Conservation (phyloP, 2,888 invertebrate genomes). For the Eupsilia transversa region DNA sequence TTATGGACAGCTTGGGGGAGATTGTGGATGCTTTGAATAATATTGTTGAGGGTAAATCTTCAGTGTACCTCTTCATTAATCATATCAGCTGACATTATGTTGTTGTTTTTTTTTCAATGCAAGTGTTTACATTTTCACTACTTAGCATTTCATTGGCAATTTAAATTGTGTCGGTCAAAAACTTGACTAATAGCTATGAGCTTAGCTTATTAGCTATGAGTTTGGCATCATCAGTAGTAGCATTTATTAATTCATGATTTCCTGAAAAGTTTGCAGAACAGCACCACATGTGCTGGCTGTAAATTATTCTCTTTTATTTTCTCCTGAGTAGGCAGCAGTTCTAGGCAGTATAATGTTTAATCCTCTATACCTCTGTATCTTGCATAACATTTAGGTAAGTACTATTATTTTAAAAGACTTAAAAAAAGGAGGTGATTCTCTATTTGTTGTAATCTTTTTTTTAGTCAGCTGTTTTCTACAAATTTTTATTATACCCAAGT, state of each 20-base stretch:
- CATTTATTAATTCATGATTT: not conserved
- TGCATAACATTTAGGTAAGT: not conserved
- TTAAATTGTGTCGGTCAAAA: no score
- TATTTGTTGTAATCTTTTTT: not conserved
- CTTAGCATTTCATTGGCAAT: not conserved
- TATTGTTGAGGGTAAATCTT: conserved; percentile 78
- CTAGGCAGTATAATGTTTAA: no score
- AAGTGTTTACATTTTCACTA: not conserved
- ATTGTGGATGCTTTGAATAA: conserved; percentile 75
- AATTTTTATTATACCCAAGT: not conserved
- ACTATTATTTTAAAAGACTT: not conserved
- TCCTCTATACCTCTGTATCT: not conserved
- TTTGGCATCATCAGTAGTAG: not conserved
- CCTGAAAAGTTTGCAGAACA: no score
- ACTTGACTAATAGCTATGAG: no score
- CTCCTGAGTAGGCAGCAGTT: no score
- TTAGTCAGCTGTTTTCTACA: not conserved
- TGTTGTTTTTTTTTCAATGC: not conserved
- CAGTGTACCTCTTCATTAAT: not conserved
- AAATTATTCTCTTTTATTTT: no score
- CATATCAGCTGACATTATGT: not conserved
- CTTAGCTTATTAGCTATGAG: no score
- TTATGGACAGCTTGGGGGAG: conserved; percentile 78
- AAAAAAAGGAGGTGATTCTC: not conserved
- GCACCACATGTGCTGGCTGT: no score